phyloP scores from a whole-genome alignment of 2,797 vertebrate genomes.

The Petrocephalus schoutedeni region DNA sequence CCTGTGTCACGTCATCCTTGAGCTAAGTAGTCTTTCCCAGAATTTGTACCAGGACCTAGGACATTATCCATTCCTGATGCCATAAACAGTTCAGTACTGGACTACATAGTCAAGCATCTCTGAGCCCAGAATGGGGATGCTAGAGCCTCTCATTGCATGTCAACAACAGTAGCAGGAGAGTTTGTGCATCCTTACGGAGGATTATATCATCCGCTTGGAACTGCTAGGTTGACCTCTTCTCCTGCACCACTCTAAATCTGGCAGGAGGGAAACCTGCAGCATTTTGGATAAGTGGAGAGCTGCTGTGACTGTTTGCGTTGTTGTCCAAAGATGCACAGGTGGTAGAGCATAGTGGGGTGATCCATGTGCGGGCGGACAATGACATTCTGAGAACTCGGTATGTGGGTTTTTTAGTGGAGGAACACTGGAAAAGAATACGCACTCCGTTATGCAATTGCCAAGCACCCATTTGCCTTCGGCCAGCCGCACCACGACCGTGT shows the following conservation, averaged over 20 bases:
- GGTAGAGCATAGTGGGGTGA: neutral
- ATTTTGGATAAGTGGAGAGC: neutral
- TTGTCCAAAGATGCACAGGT: neutral
- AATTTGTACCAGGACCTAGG: neutral
- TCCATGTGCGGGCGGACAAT: neutral
- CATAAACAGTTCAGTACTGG: neutral
- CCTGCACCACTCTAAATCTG: neutral
- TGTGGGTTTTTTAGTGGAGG: neutral
- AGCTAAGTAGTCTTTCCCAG: neutral
- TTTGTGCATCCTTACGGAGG: neutral
- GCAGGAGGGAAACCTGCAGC: neutral
- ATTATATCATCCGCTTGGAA: neutral
- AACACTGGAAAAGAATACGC: neutral
- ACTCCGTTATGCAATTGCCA: neutral
- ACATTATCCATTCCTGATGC: neutral
- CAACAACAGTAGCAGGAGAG: neutral
- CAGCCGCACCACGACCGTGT: neutral
- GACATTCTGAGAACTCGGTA: neutral
- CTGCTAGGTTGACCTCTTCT: neutral
- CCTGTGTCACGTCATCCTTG: neutral
- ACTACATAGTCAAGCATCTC: neutral
- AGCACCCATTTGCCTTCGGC: neutral
- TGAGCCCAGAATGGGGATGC: neutral
- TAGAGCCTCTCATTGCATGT: neutral
- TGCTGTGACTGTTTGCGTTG: neutral